phyloP scores from a whole-genome alignment of 2,113 vertebrate genomes.

The Triplophysa rosa region DNA sequence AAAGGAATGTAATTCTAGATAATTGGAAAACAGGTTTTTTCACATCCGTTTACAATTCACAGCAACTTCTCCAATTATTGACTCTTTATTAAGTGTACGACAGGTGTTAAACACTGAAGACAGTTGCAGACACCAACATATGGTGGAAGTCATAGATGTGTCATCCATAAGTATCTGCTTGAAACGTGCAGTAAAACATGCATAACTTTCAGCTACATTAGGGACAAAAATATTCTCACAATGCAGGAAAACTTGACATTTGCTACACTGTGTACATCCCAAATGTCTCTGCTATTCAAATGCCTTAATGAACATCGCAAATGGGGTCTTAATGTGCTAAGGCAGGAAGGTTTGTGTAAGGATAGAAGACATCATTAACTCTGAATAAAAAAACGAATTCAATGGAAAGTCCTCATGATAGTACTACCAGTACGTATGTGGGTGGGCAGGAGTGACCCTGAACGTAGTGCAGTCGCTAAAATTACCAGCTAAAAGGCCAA shows the following conservation, averaged over 20 bases:
- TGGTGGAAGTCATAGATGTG: not conserved
- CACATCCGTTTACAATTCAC: constrained; percentile 10
- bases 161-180: not conserved
- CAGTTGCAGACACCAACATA: constrained; percentile 15
- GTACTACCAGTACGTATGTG: no score
- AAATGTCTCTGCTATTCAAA: no score
- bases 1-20: constrained; percentile 25
- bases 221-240: no score
- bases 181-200: not conserved
- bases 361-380: no score
- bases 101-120: not conserved
- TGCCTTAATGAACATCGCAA: no score
- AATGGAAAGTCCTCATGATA: no score
- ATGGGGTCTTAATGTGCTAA: no score
- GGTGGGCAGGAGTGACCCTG: not conserved
- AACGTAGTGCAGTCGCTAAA: not conserved
- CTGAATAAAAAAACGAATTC: no score
- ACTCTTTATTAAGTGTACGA: constrained; percentile 20
- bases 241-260: no score
- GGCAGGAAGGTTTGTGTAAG: no score
- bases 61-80: constrained; percentile 11
- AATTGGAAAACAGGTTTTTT: constrained; percentile 37
- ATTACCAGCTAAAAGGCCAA: constrained; percentile 20
- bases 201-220: no score
- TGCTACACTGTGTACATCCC: not conserved